phyloP scores from a whole-genome alignment of 2,113 vertebrate species.

The Chloropsis cyanopogon region DNA sequence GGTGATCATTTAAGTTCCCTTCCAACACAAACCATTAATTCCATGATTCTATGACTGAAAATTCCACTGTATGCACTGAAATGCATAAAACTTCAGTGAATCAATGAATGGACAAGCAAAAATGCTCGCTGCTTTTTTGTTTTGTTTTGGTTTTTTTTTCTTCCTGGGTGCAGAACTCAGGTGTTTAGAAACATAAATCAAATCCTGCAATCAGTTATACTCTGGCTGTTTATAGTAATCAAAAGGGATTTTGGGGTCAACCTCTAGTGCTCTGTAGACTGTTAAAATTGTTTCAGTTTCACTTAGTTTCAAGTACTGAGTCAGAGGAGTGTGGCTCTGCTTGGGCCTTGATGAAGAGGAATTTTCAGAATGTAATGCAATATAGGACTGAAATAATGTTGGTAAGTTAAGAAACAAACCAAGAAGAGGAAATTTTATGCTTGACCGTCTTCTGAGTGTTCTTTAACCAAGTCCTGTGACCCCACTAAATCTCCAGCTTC shows the following conservation, averaged over 20 bases:
- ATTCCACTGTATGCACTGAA: background rate
- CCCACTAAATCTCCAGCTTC: background rate
- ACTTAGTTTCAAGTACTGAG: background rate
- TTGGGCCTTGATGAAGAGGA: background rate
- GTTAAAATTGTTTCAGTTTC: background rate
- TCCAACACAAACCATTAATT: background rate
- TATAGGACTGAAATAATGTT: background rate
- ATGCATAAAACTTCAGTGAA: background rate
- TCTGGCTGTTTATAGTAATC: background rate
- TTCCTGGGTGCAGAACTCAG: background rate
- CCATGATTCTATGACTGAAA: background rate
- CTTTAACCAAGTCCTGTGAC: background rate
- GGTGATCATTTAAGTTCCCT: background rate
- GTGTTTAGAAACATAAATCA: background rate
- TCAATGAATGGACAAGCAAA: background rate
- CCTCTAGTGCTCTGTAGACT: background rate
- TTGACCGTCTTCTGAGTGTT: background rate
- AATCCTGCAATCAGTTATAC: background rate
- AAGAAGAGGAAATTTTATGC: background rate
- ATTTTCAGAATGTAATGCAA: background rate
- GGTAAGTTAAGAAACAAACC: background rate
- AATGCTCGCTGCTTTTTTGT: background rate
- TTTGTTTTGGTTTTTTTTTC: background rate
- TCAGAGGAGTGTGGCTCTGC: background rate
- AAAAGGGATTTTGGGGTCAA: background rate